phyloP scores from a whole-genome alignment of 2,888 invertebrate genomes.

The Troglohyphantes excavatus region DNA sequence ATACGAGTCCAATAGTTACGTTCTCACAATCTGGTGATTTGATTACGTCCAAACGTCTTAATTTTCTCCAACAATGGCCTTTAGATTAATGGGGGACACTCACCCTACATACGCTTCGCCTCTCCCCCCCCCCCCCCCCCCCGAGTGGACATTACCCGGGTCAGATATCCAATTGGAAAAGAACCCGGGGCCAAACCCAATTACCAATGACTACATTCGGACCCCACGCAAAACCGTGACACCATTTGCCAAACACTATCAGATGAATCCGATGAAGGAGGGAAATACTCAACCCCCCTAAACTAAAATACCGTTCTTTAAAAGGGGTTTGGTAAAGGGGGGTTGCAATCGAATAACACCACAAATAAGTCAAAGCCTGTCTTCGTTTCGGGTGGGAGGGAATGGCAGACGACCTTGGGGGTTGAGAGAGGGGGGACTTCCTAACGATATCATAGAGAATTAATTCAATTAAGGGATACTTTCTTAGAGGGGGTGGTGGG shows the following conservation, averaged over 20 bases:
- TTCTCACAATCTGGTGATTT: neutral
- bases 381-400: conserved; percentile 27
- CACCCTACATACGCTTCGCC: too few species aligned
- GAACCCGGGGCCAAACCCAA: conserved; percentile 44
- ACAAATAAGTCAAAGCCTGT: conserved; percentile 47
- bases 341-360: conserved; percentile 66
- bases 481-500: conserved; percentile 37
- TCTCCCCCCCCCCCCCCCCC: neutral
- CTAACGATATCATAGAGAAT: conserved; percentile 74
- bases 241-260: conserved; percentile 55
- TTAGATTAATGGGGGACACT: conserved; percentile 8
- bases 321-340: conserved; percentile 6
- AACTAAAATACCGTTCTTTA: conserved; percentile 31
- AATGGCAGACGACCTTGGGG: conserved; percentile 45
- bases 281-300: conserved; percentile 30
- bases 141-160: conserved; percentile 52
- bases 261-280: conserved; percentile 27
- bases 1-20: too few species aligned
- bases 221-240: conserved; percentile 44
- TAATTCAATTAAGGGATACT: conserved; percentile 76
- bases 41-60: conserved; percentile 23
- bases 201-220: conserved; percentile 21
- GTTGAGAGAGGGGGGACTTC: neutral
- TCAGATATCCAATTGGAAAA: conserved; percentile 52
- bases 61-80: neutral